phyloP scores from a whole-genome alignment of 1,140 invertebrate species.

The Luehdorfia chinensis region DNA sequence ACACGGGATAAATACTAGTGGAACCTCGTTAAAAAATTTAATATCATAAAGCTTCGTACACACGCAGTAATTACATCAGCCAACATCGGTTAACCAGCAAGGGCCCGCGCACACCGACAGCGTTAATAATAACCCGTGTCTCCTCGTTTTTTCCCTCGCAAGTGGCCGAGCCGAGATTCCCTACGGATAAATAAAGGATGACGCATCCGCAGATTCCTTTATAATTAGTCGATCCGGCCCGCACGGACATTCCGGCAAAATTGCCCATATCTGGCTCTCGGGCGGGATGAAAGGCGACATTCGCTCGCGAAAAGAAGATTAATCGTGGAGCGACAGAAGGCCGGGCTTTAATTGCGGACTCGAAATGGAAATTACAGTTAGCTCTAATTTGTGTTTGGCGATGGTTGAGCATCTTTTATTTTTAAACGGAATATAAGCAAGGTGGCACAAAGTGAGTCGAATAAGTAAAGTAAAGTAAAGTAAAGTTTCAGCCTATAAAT shows the following conservation, averaged over 20 bases:
- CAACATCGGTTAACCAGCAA: conserved; percentile 19
- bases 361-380: too few species aligned
- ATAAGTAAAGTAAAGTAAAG: too few species aligned
- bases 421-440: too few species aligned
- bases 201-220: conserved; percentile 55
- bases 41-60: too few species aligned
- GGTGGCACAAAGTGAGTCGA: too few species aligned
- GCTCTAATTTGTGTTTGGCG: too few species aligned
- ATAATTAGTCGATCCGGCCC: conserved; percentile 58
- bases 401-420: too few species aligned
- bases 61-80: neutral
- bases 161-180: conserved; percentile 33
- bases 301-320: conserved; percentile 38
- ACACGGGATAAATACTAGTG: too few species aligned
- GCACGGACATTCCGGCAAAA: conserved; percentile 39
- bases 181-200: conserved; percentile 49
- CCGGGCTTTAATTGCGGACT: conserved; percentile 17
- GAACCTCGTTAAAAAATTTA: too few species aligned
- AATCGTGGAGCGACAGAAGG: conserved; percentile 33
- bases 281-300: conserved; percentile 24
- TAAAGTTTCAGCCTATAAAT: too few species aligned
- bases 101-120: conserved; percentile 14
- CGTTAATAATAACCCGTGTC: conserved; percentile 27
- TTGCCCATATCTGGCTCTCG: conserved; percentile 29
- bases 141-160: conserved; percentile 37